Conservation (phyloP, 2,797 vertebrate genomes). For the Tympanoctomys barrerae region DNA sequence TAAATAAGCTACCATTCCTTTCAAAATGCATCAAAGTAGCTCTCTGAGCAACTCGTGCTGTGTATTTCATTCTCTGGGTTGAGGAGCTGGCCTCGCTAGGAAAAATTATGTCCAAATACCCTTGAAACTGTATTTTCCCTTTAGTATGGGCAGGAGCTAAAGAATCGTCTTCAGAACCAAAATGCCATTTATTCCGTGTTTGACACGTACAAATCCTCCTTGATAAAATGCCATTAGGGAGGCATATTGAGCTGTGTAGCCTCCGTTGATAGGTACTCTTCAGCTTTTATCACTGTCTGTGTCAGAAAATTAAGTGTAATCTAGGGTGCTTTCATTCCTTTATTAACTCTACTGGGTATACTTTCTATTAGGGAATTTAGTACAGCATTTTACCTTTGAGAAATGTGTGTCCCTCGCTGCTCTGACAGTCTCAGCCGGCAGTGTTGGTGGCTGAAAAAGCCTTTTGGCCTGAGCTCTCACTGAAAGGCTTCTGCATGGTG, state of each 20-base stretch:
- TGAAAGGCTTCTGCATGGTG: neutral
- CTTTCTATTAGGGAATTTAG: constrained; percentile 31
- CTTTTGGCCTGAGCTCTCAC: neutral
- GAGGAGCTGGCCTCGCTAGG: neutral
- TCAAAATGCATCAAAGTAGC: constrained; percentile 31
- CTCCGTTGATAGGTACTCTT: constrained; percentile 53
- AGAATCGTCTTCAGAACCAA: constrained; percentile 68
- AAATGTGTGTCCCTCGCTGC: constrained; percentile 8
- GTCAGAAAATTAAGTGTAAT: constrained; percentile 76
- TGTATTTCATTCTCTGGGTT: constrained; percentile 36
- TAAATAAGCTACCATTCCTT: constrained; percentile 65
- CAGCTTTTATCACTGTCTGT: constrained; percentile 76
- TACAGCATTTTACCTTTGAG: constrained; percentile 35
- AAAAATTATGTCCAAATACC: constrained; percentile 38
- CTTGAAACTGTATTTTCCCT: constrained; percentile 56
- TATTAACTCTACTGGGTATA: constrained; percentile 51
- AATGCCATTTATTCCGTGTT: constrained; percentile 81
- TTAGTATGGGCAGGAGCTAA: constrained; percentile 77
- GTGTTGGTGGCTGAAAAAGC: neutral
- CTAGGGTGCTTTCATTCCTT: constrained; percentile 60
- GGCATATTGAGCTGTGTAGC: constrained; percentile 64
- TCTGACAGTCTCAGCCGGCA: neutral
- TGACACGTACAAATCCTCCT: constrained; percentile 76
- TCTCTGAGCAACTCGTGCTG: constrained; percentile 42
- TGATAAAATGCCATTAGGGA: constrained; percentile 80